Evolutionary conservation across 2,113 vertebrate genomes (phyloP).

Genomic region (Rutilus rutilus): DNA sequence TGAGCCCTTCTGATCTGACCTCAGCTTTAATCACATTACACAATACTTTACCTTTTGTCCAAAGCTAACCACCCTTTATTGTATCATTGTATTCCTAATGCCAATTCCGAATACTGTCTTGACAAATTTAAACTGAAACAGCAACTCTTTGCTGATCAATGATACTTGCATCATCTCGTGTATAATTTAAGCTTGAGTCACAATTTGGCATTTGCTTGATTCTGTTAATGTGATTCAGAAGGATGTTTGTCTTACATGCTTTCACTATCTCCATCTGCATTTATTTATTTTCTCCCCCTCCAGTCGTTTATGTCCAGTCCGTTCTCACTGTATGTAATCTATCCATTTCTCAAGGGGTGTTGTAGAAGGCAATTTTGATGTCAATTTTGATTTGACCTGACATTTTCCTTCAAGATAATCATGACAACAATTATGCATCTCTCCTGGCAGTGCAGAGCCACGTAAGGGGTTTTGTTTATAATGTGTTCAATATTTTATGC

Average conservation of each 20-base stretch:
- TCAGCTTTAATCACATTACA: constrained; percentile 46
- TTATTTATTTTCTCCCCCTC: neutral
- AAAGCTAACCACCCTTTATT: constrained; percentile 41
- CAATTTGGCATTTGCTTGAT: constrained; percentile 53
- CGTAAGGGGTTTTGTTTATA: constrained; percentile 12
- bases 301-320: neutral
- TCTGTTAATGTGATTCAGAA: constrained; percentile 41
- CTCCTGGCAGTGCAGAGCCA: neutral
- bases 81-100: constrained; percentile 46
- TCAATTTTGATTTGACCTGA: constrained; percentile 29
- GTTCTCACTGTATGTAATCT: constrained; percentile 17
- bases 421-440: neutral
- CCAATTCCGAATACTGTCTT: constrained; percentile 14
- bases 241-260: constrained; percentile 41
- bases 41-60: constrained; percentile 39
- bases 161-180: constrained; percentile 46
- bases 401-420: constrained; percentile 22
- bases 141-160: constrained; percentile 53
- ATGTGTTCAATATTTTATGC: constrained; percentile 30
- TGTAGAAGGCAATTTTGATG: constrained; percentile 1
- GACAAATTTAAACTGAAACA: constrained; percentile 32
- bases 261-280: constrained; percentile 5
- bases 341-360: constrained; percentile 12
- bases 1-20: constrained; percentile 32
- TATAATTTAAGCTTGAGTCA: constrained; percentile 19